A percentile compares a stretch with the other conserved stretches of the same genome.
Conservation (phyloP, 2,797 vertebrate species). For the Brotula barbata region DNA sequence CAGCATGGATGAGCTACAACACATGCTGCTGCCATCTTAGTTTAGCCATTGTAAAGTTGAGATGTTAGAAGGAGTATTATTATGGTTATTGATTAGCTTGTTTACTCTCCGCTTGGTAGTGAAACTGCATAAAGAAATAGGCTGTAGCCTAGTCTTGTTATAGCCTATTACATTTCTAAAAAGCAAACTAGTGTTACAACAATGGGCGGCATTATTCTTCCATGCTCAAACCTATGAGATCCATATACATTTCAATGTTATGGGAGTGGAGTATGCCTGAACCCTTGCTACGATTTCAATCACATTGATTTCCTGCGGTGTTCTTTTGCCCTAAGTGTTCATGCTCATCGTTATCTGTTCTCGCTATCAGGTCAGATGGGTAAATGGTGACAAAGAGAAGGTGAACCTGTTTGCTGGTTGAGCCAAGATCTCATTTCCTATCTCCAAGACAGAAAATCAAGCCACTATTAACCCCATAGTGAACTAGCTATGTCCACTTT, state of each 20-base stretch:
- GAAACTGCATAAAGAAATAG: slow-evolving; percentile 55
- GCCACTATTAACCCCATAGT: slow-evolving; percentile 72
- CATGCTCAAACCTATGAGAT: neutral
- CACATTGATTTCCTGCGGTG: slow-evolving; percentile 29
- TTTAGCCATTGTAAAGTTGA: slow-evolving; percentile 67
- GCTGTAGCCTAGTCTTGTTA: slow-evolving; percentile 42
- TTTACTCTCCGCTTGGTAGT: slow-evolving; percentile 57
- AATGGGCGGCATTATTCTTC: neutral
- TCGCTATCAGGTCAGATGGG: slow-evolving; percentile 35
- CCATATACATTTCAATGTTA: slow-evolving; percentile 7
- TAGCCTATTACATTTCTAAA: slow-evolving; percentile 37
- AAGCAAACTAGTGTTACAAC: slow-evolving; percentile 37
- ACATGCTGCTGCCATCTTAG: slow-evolving; percentile 60
- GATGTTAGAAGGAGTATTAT: slow-evolving; percentile 65
- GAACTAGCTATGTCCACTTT: slow-evolving; percentile 65
- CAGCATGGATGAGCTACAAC: slow-evolving; percentile 47
- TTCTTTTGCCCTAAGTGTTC: slow-evolving; percentile 18
- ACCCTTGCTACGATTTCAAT: slow-evolving; percentile 22
- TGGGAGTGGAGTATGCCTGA: slow-evolving; percentile 24
- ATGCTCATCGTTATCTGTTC: slow-evolving; percentile 15
- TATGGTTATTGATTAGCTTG: slow-evolving; percentile 75
- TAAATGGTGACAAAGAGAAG: slow-evolving; percentile 38
- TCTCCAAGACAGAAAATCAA: slow-evolving; percentile 75
- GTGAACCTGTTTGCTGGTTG: slow-evolving; percentile 42
- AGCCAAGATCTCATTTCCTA: slow-evolving; percentile 62